These are phyloP conservation scores for Cotesia congregata DNA, from an alignment of 2,888 invertebrate genomes.

Conservation along the genomic window DNA sequence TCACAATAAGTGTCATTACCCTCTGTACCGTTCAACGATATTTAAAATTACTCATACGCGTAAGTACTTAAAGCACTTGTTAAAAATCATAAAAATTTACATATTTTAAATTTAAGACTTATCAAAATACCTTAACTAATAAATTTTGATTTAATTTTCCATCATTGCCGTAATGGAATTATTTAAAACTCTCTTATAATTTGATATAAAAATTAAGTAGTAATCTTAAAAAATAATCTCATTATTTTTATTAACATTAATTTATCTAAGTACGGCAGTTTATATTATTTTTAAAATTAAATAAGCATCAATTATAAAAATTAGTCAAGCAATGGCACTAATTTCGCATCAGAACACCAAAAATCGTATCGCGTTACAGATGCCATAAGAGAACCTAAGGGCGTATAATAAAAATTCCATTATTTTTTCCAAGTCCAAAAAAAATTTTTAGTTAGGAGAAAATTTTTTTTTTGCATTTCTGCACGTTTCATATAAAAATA, in stretches of 20 bases:
- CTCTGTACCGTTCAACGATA: neutral
- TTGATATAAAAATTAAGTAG: neutral
- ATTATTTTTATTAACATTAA: neutral
- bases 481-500: neutral
- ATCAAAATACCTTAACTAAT: neutral
- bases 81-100: neutral
- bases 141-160: neutral
- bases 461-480: conserved; percentile 7
- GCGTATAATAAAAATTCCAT: no score
- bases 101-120: neutral
- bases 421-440: no score
- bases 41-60: neutral
- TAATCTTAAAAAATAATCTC: neutral
- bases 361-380: no score
- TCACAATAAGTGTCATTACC: neutral
- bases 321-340: neutral
- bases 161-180: neutral
- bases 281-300: neutral
- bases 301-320: neutral
- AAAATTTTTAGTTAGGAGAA: no score
- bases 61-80: neutral
- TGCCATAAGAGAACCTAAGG: no score
- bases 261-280: neutral
- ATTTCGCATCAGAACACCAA: neutral
- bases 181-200: neutral